Evolutionary conservation across 2,888 invertebrate species (phyloP), one percentile per base, ranked within the genome.

Genomic region (Eupelmus urozonus): DNA sequence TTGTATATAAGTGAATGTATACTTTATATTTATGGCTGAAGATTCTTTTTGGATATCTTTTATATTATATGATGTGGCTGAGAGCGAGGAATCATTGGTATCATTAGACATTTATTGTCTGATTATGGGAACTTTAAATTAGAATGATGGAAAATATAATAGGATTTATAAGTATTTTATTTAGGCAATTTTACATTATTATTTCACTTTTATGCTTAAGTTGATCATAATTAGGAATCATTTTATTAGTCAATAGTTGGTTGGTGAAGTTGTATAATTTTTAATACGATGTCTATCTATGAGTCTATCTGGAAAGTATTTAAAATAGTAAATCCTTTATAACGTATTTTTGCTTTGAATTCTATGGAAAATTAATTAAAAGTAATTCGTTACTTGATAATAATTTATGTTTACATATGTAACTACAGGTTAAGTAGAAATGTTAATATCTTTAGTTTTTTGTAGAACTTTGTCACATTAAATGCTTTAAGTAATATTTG

Each of bases 1-100:
- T 83, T 88, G 87, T 87, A 88, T 86, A 88, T 88, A 88, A 85
- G 79, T 86, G 83, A 85, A 84, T 85, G 85, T 85, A 85, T 69
- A 84, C 86, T 87, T 85, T 83, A 84, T 84, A 85, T 84, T 86
- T 85, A 84, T 82, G 82, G 80, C 81, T 83, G 72, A 83, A 83
- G 79, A 84, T 85, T 83, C 79, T 85, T 86, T 53, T 83, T 74
- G 16, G 57, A 63, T 80, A 60, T 76, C 70, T 80, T 78, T 78
- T 80, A 67, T 65, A 76, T 74, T 59, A 67, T 55, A 63, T 27
- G 18, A 63, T 53, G 23, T 40, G 40, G 27, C 25, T 25, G 20
- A 53, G 5, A 53, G 20, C 20, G 20, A 53, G 49, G 25, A 23
- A 57, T 27, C 45, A 74, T 57, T 29, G 49, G 45, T 20, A 57